Base-by-base conservation (phyloP, 2,113 vertebrate species). In the Pseudois nayaur region DNA sequence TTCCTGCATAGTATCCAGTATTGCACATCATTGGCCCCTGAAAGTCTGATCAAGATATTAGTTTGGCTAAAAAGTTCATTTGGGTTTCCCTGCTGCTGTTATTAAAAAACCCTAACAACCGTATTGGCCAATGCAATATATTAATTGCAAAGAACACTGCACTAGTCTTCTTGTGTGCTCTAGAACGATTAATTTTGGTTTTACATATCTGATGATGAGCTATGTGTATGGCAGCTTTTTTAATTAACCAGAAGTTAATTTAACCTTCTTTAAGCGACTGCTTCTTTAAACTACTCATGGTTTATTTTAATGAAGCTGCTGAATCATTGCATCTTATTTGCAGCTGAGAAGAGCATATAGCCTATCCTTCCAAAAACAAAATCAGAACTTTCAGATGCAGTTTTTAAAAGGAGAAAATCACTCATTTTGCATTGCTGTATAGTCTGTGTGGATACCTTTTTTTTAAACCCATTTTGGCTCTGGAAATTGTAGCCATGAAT, bases 271-370 rank as follows among this genome's bases (percentile, higher is more conserved):
- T 33, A 62, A 62, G 31, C 31, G 33, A 1, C 54, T 95, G 52
- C 57, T 95, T 8, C 85, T 84, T 96, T 54, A 89, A 62, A 64
- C 27, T 95, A 14, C 12, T 90, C 52, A 50, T 54, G 19, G 33
- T 82, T 96, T 96, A 92, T 87, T 93, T 86, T 96, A 96, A 86
- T 93, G 12, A 79, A 81, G 21, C 48, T 85, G 13, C 54, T 85
- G 50, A 45, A 25, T 48, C 60, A 89, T 17, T 67, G 15, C 31
- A 45, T 87, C 79, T 91, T 96, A 90, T 57, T 92, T 94, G 48
- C n/a, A 67, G 40, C n/a, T 92, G 48, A 94, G 57, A 92, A 87
- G 52, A 36, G 3, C 48, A 2, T 62, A 5, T 88, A 71, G 85
- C 85, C 45, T 71, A 10, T 93, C 29, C 36, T 74, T 94, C 31